These are phyloP conservation scores for Cebus imitator DNA, from an alignment of 2,113 vertebrate genomes.

Conservation along the genomic window DNA sequence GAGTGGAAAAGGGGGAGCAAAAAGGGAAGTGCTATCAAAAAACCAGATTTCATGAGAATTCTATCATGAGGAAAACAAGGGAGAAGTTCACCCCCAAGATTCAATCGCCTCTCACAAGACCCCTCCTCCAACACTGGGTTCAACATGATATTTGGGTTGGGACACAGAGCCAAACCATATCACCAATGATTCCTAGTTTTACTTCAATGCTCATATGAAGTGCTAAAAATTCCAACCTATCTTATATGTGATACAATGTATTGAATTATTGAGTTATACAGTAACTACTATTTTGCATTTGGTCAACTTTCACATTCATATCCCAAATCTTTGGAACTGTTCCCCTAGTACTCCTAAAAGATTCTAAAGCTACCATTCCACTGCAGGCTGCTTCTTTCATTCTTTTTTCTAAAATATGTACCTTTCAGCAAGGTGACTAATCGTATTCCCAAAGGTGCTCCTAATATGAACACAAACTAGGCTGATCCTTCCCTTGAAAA, in stretches of 20 bases:
- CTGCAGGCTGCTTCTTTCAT: background rate
- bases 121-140: too few relatives aligned
- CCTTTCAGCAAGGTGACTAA: background rate
- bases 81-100: too few relatives aligned
- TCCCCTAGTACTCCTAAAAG: background rate
- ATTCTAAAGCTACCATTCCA: conserved; percentile 9
- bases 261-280: background rate
- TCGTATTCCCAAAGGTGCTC: background rate
- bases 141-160: too few relatives aligned
- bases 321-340: background rate
- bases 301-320: background rate
- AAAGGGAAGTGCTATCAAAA: too few relatives aligned
- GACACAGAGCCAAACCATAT: too few relatives aligned
- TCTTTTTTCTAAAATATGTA: conserved; percentile 6
- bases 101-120: too few relatives aligned
- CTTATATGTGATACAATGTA: background rate
- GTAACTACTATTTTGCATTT: background rate
- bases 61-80: too few relatives aligned
- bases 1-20: too few relatives aligned
- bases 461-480: background rate
- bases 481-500: background rate
- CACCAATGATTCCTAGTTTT: background rate
- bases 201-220: background rate
- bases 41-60: too few relatives aligned
- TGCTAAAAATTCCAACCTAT: background rate